Evolutionary conservation across 2,888 invertebrate species (phyloP).

Genomic region (Dicranocentrus wangi): DNA sequence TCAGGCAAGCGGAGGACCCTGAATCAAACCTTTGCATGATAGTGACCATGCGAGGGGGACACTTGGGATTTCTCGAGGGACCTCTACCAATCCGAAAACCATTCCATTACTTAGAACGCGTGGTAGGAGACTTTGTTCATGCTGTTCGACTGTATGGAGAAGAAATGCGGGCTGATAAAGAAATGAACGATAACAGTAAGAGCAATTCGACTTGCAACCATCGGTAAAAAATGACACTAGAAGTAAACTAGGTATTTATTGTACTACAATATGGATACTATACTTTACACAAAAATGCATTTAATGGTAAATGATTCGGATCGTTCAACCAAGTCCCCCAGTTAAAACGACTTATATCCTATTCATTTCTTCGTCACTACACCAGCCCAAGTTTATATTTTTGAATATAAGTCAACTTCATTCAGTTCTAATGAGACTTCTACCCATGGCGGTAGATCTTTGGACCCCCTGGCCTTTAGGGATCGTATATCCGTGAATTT

Average conservation of each 20-base stretch:
- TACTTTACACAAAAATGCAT: too few species aligned
- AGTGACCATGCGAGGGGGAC: constrained; percentile 77
- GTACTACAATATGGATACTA: not conserved
- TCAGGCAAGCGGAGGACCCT: constrained; percentile 79
- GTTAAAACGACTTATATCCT: too few species aligned
- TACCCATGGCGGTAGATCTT: too few species aligned
- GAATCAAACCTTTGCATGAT: constrained; percentile 81
- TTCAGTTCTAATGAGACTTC: too few species aligned
- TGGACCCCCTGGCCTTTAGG: too few species aligned
- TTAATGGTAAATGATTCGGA: too few species aligned
- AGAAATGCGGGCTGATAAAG: constrained; percentile 59
- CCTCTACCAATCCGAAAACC: constrained; percentile 67
- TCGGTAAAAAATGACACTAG: constrained; percentile 37
- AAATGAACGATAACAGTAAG: constrained; percentile 60
- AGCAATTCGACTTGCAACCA: constrained; percentile 58
- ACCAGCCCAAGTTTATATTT: too few species aligned
- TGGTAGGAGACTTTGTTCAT: constrained; percentile 66
- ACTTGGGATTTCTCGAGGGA: constrained; percentile 71
- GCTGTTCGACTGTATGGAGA: constrained; percentile 65
- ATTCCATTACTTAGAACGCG: constrained; percentile 71
- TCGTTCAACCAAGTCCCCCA: too few species aligned
- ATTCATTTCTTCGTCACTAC: too few species aligned
- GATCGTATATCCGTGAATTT: too few species aligned
- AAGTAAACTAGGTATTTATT: not conserved
- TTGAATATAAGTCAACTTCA: too few species aligned